Conservation (phyloP, 2,113 vertebrate species). For the Thymallus thymallus region DNA sequence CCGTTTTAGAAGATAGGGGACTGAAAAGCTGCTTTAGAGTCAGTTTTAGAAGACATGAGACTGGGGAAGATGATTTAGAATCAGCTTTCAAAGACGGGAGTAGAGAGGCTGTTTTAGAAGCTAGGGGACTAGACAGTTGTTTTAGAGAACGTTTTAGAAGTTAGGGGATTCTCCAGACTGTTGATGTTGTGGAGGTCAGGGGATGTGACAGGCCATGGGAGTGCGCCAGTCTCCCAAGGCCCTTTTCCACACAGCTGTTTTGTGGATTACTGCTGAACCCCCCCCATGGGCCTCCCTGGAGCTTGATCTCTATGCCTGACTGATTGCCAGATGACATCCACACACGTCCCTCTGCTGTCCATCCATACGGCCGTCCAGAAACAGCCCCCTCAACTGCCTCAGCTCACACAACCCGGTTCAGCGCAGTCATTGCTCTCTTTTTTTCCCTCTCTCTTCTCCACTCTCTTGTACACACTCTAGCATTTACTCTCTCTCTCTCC, state of each 20-base stretch:
- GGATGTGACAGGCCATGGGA: conserved; percentile 61
- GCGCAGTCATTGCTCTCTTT: conserved; percentile 42
- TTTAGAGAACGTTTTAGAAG: background rate
- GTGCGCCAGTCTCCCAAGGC: conserved; percentile 54
- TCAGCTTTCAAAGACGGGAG: no score
- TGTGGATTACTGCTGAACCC: conserved; percentile 67
- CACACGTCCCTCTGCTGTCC: conserved; percentile 66
- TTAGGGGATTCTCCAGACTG: conserved; percentile 36
- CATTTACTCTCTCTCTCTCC: background rate
- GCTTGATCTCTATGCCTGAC: conserved; percentile 50
- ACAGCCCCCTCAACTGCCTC: conserved; percentile 56
- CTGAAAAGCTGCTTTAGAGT: no score
- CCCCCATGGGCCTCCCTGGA: conserved; percentile 48
- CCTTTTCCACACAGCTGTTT: conserved; percentile 74
- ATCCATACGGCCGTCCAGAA: conserved; percentile 30
- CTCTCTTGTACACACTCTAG: background rate
- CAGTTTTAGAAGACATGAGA: no score
- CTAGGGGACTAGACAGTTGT: background rate
- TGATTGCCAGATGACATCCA: conserved; percentile 73
- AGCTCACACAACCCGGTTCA: background rate
- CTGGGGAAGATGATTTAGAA: no score
- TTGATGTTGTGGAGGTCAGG: conserved; percentile 55
- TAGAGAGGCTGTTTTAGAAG: no score
- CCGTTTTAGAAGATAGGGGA: background rate
- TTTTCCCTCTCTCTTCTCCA: background rate